phyloP scores from a whole-genome alignment of 1,140 invertebrate genomes.

The Gryllus bimaculatus region DNA sequence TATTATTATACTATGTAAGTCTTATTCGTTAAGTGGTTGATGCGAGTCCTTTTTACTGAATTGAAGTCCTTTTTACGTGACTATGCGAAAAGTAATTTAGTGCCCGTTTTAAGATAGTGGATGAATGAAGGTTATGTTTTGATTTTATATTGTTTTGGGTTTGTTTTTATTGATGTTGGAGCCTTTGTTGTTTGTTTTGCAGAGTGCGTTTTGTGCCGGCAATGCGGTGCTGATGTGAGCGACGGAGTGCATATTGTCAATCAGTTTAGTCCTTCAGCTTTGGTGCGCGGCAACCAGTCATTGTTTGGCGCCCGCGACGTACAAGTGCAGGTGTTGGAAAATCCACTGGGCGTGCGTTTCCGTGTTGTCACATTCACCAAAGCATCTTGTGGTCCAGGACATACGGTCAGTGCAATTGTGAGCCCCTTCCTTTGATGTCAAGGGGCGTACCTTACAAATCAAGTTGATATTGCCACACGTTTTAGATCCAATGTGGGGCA shows the following conservation, averaged over 20 bases:
- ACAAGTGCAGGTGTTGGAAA: constrained; percentile 39
- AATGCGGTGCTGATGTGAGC: constrained; percentile 41
- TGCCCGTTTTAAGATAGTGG: too few species aligned
- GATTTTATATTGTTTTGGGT: constrained; percentile 7
- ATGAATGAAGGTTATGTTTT: neutral
- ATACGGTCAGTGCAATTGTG: neutral
- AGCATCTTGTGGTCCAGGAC: constrained; percentile 25
- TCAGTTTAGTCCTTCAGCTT: constrained; percentile 37
- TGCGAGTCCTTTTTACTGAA: too few species aligned
- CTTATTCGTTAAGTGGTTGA: too few species aligned
- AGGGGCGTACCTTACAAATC: too few species aligned
- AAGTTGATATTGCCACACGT: too few species aligned
- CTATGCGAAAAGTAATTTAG: too few species aligned
- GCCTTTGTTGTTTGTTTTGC: neutral
- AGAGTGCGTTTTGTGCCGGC: constrained; percentile 41
- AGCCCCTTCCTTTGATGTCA: too few species aligned
- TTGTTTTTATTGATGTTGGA: too few species aligned
- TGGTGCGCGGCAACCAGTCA: constrained; percentile 35
- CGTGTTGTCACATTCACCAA: constrained; percentile 38
- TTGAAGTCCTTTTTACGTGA: too few species aligned
- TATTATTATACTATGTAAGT: too few species aligned
- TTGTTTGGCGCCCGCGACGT: constrained; percentile 40
- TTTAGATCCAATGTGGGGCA: too few species aligned
- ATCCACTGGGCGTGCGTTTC: constrained; percentile 41
- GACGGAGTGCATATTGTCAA: constrained; percentile 39